Percentiles rank a stretch among this genome's conserved stretches.
phyloP scores from a whole-genome alignment of 2,888 invertebrate genomes.

The Helobdella robusta region DNA sequence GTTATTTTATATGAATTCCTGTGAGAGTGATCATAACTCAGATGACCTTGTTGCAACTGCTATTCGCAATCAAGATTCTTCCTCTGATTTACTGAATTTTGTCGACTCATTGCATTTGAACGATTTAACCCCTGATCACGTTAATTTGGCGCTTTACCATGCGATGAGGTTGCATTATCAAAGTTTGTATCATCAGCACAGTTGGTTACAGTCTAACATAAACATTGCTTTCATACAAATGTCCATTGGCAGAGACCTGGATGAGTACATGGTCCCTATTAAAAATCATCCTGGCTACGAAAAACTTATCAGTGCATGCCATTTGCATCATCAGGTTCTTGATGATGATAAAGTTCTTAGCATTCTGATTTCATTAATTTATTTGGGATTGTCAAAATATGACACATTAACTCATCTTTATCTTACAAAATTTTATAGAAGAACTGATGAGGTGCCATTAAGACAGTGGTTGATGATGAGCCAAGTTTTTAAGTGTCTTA shows the following conservation, averaged over 20 bases:
- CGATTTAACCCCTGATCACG: constrained; percentile 10
- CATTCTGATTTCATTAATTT: constrained; percentile 5
- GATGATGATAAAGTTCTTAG: constrained; percentile 5
- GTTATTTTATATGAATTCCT: no score
- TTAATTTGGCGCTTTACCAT: not conserved
- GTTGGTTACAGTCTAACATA: constrained; percentile 25
- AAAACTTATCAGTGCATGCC: not conserved
- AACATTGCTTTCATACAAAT: constrained; percentile 30
- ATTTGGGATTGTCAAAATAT: constrained; percentile 22
- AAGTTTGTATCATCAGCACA: not conserved
- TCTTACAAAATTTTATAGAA: constrained; percentile 1
- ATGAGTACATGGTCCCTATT: constrained; percentile 13
- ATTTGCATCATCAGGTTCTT: not conserved
- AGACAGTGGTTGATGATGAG: not conserved
- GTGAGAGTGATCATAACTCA: not conserved
- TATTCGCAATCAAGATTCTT: not conserved
- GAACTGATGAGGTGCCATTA: not conserved
- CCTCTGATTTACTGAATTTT: constrained; percentile 6
- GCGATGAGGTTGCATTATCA: constrained; percentile 18
- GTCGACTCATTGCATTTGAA: not conserved
- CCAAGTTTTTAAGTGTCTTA: no score
- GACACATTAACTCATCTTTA: constrained; percentile 7
- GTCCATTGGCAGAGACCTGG: constrained; percentile 12
- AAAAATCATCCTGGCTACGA: constrained; percentile 23
- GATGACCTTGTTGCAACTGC: not conserved